These are phyloP conservation scores for Xylota segnis DNA, from an alignment of 2,888 invertebrate genomes.

Conservation along the genomic window DNA sequence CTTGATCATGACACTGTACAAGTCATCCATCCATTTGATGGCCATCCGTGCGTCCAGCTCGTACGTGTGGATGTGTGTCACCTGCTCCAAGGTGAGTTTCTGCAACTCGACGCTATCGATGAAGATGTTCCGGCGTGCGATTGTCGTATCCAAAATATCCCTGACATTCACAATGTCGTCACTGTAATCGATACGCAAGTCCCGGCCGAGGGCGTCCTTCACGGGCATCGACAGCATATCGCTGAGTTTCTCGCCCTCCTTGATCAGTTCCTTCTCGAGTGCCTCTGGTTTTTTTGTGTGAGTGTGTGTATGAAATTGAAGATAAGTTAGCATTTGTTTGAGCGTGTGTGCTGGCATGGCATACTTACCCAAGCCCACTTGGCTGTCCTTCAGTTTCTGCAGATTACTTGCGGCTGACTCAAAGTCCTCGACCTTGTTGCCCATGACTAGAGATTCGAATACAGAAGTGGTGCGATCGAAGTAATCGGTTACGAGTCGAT, in stretches of 20 bases:
- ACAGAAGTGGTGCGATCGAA: conserved; percentile 89
- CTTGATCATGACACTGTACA: conserved; percentile 89
- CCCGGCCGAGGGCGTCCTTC: conserved; percentile 91
- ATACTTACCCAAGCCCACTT: conserved; percentile 86
- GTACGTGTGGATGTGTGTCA: conserved; percentile 90
- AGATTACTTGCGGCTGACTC: conserved; percentile 86
- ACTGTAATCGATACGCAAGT: conserved; percentile 89
- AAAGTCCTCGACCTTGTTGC: conserved; percentile 86
- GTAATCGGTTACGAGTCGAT: conserved; percentile 90
- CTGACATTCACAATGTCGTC: conserved; percentile 90
- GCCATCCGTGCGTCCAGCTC: conserved; percentile 91
- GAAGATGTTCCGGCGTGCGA: conserved; percentile 89
- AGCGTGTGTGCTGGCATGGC: conserved; percentile 36
- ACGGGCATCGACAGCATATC: conserved; percentile 92
- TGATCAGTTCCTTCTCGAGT: conserved; percentile 88
- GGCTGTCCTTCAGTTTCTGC: conserved; percentile 87
- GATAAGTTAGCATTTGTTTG: conserved; percentile 62
- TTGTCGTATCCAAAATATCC: conserved; percentile 89
- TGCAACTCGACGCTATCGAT: conserved; percentile 91
- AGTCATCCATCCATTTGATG: conserved; percentile 91
- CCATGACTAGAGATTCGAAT: conserved; percentile 88
- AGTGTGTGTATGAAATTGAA: conserved; percentile 62
- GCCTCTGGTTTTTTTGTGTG: conserved; percentile 43
- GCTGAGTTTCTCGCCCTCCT: conserved; percentile 91
- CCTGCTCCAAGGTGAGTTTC: conserved; percentile 91